A percentile compares a stretch with the other conserved stretches of the same genome.
phyloP scores from a whole-genome alignment of 2,888 invertebrate species.

The Zaprionus obscuricornis region DNA sequence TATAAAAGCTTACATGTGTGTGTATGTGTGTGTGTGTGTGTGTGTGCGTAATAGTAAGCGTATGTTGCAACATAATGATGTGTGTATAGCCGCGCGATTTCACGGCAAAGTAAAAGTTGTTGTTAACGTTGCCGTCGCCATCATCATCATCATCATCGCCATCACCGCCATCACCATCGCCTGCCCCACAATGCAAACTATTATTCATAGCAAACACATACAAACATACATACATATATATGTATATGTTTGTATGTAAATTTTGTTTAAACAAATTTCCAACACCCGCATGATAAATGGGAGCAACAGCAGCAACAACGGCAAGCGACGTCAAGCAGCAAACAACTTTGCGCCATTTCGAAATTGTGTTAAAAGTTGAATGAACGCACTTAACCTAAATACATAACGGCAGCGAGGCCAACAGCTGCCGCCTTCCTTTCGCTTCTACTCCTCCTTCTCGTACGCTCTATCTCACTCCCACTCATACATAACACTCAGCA shows the following conservation, averaged over 20 bases:
- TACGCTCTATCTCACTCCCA: background rate
- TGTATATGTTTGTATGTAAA: constrained; percentile 36
- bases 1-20: constrained; percentile 5
- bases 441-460: constrained; percentile 11
- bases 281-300: constrained; percentile 73
- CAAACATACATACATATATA: constrained; percentile 7
- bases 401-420: constrained; percentile 46
- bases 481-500: no score
- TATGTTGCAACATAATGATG: constrained; percentile 66
- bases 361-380: constrained; percentile 83
- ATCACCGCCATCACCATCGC: no score
- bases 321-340: constrained; percentile 21
- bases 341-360: constrained; percentile 65
- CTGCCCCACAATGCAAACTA: constrained; percentile 10
- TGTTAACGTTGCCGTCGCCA: constrained; percentile 13
- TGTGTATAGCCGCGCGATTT: constrained; percentile 60
- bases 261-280: constrained; percentile 73
- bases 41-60: no score
- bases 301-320: constrained; percentile 43
- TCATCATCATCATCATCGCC: no score
- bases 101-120: constrained; percentile 77
- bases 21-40: constrained; percentile 13
- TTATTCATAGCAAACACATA: constrained; percentile 1
- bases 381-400: constrained; percentile 83
- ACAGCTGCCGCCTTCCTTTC: constrained; percentile 6